Conservation (phyloP, 2,113 vertebrate species). For the Tursiops truncatus region DNA sequence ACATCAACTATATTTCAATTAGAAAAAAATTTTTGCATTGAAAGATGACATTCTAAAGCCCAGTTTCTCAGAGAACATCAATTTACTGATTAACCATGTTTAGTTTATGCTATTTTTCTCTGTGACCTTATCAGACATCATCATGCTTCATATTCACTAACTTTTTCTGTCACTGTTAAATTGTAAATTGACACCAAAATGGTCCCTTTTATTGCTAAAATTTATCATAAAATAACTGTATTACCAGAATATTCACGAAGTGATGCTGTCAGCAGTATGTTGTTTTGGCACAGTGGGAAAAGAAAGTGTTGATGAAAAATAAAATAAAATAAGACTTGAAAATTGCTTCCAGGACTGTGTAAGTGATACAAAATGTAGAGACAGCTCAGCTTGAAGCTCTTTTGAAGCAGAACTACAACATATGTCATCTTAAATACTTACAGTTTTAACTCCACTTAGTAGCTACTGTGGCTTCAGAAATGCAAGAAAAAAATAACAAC, state of each 20-base stretch:
- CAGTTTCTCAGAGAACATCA: constrained; percentile 27
- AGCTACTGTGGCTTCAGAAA: neutral
- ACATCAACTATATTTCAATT: neutral
- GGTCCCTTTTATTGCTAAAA: constrained; percentile 63
- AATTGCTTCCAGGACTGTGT: constrained; percentile 51
- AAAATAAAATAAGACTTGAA: constrained; percentile 67
- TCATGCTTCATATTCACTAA: constrained; percentile 44
- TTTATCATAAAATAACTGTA: constrained; percentile 67
- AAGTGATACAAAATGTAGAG: neutral
- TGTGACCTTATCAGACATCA: constrained; percentile 31
- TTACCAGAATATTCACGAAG: constrained; percentile 71
- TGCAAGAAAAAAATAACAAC: neutral
- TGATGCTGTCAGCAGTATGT: constrained; percentile 66
- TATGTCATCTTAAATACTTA: constrained; percentile 40
- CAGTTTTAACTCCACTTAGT: neutral
- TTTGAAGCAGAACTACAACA: neutral
- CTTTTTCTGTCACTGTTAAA: constrained; percentile 68
- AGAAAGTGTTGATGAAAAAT: constrained; percentile 59
- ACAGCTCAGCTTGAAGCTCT: neutral
- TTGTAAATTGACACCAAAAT: constrained; percentile 63
- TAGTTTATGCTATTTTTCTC: neutral
- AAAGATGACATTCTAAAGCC: neutral
- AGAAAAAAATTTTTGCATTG: neutral
- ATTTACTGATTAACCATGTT: constrained; percentile 43
- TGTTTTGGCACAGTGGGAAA: constrained; percentile 74